phyloP scores from a whole-genome alignment of 2,797 vertebrate species.

The Melanotaenia boesemani region DNA sequence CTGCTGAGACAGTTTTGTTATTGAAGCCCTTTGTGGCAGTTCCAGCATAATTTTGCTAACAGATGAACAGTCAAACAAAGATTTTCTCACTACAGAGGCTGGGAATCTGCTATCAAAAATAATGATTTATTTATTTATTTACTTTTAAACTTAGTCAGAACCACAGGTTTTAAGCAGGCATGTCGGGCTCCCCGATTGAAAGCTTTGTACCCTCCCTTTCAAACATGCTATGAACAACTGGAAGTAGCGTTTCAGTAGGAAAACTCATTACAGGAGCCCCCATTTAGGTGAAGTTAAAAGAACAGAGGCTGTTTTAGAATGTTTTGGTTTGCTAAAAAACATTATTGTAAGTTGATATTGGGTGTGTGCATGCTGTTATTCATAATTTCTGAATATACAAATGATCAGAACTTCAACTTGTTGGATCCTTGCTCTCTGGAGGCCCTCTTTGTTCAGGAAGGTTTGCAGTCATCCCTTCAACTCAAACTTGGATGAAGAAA shows the following conservation, averaged over 20 bases:
- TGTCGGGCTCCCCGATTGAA: not conserved
- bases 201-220: not conserved
- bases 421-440: too few species aligned
- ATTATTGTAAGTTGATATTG: not conserved
- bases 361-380: not conserved
- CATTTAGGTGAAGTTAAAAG: not conserved
- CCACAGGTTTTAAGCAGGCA: too few species aligned
- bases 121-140: not conserved
- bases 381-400: not conserved
- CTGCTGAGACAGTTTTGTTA: not conserved
- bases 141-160: not conserved
- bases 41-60: not conserved
- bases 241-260: not conserved
- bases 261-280: not conserved
- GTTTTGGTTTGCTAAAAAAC: not conserved
- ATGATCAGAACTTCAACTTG: not conserved
- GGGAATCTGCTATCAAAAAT: not conserved
- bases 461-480: not conserved
- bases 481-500: conserved; percentile 7
- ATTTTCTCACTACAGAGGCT: not conserved
- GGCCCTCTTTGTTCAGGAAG: not conserved
- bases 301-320: not conserved
- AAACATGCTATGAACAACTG: not conserved
- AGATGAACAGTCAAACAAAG: not conserved
- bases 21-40: not conserved